Base-by-base conservation (phyloP, 2,888 invertebrate species). In the Tupiocoris notatus region DNA sequence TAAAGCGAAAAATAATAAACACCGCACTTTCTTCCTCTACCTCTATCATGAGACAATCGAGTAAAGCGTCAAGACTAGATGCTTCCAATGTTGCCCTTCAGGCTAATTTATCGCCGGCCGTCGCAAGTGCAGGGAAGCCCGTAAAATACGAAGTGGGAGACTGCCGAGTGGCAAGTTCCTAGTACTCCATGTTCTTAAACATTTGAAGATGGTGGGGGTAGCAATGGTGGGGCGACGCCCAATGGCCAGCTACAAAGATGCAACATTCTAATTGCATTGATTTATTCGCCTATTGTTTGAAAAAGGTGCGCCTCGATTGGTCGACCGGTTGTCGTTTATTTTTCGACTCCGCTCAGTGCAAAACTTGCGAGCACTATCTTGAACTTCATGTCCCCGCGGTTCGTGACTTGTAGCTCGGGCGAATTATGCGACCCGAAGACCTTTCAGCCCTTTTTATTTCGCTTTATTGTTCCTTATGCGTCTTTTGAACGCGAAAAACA, bases 261-360 rank as follows among this genome's bases (percentile, higher is more conserved):
- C 78, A 76, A 73, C 73, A 7, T 78, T 80, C 92, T 92, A 93
- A 93, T 93, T 93, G 93, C 92, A 90, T 91, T 92, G 92, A 93
- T 93, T 93, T 93, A 93, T 93, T 91, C 90, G 86, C 88, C 92
- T 91, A 93, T 93, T 93, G 92, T 92, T 89, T 92, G 91, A 25
- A 39, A 39, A 39, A 39, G 39, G 39, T 22, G 65, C 68, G 66
- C 75, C 58, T 67, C 64, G 75, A 75, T 75, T 74, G 77, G 76
- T 20, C 80, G 81, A 23, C 61, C 23, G 65, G 22, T 21, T 20
- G 58, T 23, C 16, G 65, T 2, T 65, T 23, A 21, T 23, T 24
- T 65, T 65, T 39, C 39, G 39, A 39, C 39, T 39, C 39, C 6
- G 39, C 6, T 39, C 39, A 12, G 39, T 12, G 39, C 39, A 83